Percentiles rank a stretch among this genome's conserved stretches.
Evolutionary conservation across 2,888 invertebrate species (phyloP).

Genomic region (Boloria euphrosyne): DNA sequence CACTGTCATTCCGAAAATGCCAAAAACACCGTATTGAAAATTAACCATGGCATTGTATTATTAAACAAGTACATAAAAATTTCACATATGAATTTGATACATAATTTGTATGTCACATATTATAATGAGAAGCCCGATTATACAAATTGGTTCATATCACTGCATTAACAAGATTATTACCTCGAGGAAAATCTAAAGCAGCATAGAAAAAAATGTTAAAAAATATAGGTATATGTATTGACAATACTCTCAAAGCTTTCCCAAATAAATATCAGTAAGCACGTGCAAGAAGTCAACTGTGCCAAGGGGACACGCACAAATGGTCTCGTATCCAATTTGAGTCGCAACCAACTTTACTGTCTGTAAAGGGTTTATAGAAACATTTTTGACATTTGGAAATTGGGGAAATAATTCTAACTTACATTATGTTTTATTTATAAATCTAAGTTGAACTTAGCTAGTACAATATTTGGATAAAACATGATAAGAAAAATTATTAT

Average conservation of each 20-base stretch:
- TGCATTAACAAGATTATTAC: neutral
- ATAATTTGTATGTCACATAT: too few relatives aligned
- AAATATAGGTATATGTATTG: neutral
- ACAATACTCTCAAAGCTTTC: slow-evolving; percentile 8
- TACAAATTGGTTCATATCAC: neutral
- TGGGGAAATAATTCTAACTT: slow-evolving; percentile 13
- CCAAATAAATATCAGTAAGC: slow-evolving; percentile 21
- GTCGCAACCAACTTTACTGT: slow-evolving; percentile 27
- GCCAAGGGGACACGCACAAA: slow-evolving; percentile 31
- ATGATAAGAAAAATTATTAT: too few relatives aligned
- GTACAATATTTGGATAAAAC: too few relatives aligned
- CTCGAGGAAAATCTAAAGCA: slow-evolving; percentile 8
- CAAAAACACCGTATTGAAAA: too few relatives aligned
- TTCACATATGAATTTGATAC: too few relatives aligned
- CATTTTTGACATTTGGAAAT: slow-evolving; percentile 21
- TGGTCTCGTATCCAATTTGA: slow-evolving; percentile 33
- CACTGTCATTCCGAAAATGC: too few relatives aligned
- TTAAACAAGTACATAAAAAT: too few relatives aligned
- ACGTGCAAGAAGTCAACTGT: slow-evolving; percentile 24
- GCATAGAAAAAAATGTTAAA: slow-evolving; percentile 3
- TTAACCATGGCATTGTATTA: too few relatives aligned
- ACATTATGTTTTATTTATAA: neutral
- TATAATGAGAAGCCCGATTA: too few relatives aligned
- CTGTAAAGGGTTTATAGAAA: slow-evolving; percentile 17
- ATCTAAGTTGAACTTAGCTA: too few relatives aligned